Evolutionary conservation across 2,113 vertebrate species (phyloP).

Genomic region (Oncorhynchus gorbuscha): DNA sequence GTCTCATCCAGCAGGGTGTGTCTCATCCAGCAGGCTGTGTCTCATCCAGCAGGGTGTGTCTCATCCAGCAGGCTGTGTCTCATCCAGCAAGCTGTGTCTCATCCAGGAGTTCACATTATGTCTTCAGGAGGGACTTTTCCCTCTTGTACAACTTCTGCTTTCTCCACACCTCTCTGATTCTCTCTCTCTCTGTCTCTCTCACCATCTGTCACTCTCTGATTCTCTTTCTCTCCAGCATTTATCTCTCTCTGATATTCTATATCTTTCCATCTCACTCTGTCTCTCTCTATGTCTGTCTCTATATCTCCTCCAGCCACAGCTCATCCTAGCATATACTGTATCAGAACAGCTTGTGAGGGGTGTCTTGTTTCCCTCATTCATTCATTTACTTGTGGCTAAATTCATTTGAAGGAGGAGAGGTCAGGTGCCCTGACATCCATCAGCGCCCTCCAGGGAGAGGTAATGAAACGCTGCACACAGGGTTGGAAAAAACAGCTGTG

Average conservation of each 20-base stretch:
- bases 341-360: background rate
- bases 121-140: background rate
- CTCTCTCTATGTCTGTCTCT: background rate
- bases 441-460: too few relatives aligned
- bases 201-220: background rate
- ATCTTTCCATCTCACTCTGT: too few relatives aligned
- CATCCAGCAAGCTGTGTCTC: background rate
- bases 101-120: background rate
- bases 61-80: too few relatives aligned
- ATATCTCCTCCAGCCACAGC: background rate
- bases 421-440: background rate
- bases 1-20: too few relatives aligned
- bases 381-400: background rate
- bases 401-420: background rate
- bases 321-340: background rate
- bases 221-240: background rate
- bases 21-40: too few relatives aligned
- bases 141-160: background rate
- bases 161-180: background rate
- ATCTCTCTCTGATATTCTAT: background rate
- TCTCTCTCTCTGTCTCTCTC: too few relatives aligned
- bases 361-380: background rate
- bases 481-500: too few relatives aligned
- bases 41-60: too few relatives aligned
- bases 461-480: too few relatives aligned